A percentile compares a stretch with the other conserved stretches of the same genome.
Conservation (phyloP, 1,140 invertebrate genomes). For the Trichonephila clavipes region DNA sequence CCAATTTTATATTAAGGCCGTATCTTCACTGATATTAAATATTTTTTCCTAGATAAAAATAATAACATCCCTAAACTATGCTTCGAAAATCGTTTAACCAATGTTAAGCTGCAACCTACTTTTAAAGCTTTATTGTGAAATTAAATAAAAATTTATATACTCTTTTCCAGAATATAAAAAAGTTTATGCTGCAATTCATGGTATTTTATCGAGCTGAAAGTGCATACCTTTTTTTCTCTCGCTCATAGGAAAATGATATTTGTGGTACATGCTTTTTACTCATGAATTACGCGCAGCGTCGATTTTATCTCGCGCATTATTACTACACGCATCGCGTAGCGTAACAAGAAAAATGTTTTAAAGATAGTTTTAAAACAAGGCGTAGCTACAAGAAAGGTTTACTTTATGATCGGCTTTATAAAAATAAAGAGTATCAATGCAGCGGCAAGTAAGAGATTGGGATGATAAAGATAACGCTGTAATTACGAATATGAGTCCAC, state of each 20-base stretch:
- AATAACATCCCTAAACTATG: neutral
- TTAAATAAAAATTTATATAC: conserved; percentile 61
- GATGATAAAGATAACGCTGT: conserved; percentile 31
- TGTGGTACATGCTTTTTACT: conserved; percentile 18
- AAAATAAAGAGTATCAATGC: conserved; percentile 33
- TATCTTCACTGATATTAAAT: no score
- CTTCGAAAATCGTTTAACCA: neutral
- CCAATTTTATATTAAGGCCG: neutral
- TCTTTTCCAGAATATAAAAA: conserved; percentile 50
- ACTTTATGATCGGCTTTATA: conserved; percentile 45
- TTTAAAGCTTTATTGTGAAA: conserved; percentile 44
- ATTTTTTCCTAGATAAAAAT: neutral
- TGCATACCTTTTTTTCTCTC: neutral
- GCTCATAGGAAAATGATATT: conserved; percentile 13
- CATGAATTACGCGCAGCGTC: neutral
- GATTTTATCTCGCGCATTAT: conserved; percentile 51
- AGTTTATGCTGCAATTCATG: conserved; percentile 47
- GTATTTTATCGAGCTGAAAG: conserved; percentile 49
- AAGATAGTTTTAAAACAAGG: conserved; percentile 10
- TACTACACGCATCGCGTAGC: neutral
- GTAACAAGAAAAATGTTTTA: conserved; percentile 20
- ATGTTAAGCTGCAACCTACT: neutral
- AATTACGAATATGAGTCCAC: neutral
- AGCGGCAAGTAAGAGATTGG: neutral
- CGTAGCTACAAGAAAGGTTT: neutral